phyloP scores from a whole-genome alignment of 2,113 vertebrate species.

The Elephantulus edwardii region DNA sequence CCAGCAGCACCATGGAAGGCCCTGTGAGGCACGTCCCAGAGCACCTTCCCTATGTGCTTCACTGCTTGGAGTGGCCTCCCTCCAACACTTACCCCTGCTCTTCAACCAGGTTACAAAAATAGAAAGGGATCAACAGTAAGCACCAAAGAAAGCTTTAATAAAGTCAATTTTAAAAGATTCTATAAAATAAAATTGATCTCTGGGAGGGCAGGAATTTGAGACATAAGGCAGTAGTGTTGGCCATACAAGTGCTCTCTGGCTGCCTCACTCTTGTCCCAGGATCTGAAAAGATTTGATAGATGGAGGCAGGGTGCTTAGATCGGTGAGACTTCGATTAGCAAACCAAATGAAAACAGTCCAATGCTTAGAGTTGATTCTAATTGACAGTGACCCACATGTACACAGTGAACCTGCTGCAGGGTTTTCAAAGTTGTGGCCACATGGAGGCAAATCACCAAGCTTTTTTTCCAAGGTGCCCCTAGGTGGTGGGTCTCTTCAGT shows the following conservation, averaged over 20 bases:
- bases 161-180: neutral
- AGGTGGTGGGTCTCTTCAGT: neutral
- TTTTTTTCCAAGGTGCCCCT: neutral
- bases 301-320: neutral
- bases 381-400: neutral
- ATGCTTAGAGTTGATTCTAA: neutral
- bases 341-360: neutral
- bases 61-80: neutral
- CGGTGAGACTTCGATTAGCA: neutral
- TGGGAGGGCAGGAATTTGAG: neutral
- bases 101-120: neutral
- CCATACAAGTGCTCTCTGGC: fast-evolving
- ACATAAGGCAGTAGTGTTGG: fast-evolving
- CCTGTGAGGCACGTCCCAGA: neutral
- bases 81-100: neutral
- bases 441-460: neutral
- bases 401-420: neutral
- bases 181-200: neutral
- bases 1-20: neutral
- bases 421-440: neutral
- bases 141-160: neutral
- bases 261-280: too few relatives aligned
- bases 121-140: neutral
- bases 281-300: neutral
- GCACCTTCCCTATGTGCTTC: too few relatives aligned